These are phyloP conservation scores for Polyploca ridens DNA, from an alignment of 2,888 invertebrate genomes.

Conservation along the genomic window DNA sequence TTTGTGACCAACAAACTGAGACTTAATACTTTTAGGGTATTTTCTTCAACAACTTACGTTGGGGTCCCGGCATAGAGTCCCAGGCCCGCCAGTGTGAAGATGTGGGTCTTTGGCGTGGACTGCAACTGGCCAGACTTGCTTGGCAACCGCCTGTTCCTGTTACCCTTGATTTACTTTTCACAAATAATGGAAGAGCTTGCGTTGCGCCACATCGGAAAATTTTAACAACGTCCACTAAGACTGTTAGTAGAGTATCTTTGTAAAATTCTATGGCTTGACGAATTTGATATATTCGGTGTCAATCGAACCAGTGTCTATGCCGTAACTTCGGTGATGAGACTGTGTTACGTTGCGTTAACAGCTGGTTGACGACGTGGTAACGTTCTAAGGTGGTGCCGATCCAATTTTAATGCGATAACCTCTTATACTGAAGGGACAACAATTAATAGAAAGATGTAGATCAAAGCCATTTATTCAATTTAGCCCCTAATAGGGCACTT, in stretches of 20 bases:
- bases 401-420: too few species aligned
- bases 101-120: constrained; percentile 84
- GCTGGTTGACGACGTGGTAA: too few species aligned
- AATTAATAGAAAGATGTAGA: too few species aligned
- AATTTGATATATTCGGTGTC: too few species aligned
- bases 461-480: too few species aligned
- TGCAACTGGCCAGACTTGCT: constrained; percentile 70
- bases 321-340: too few species aligned
- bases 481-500: too few species aligned
- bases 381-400: too few species aligned
- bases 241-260: constrained; percentile 37
- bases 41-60: constrained; percentile 77
- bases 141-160: constrained; percentile 60
- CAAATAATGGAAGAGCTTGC: constrained; percentile 33
- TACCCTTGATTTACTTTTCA: constrained; percentile 48
- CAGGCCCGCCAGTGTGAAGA: constrained; percentile 70
- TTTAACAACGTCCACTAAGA: constrained; percentile 34
- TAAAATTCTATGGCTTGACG: too few species aligned
- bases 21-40: constrained; percentile 64
- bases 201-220: constrained; percentile 52
- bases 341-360: too few species aligned
- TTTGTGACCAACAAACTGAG: not conserved
- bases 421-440: too few species aligned
- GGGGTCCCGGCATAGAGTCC: constrained; percentile 83
- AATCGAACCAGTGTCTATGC: too few species aligned